A percentile compares a stretch with the other conserved stretches of the same genome.
Evolutionary conservation across 1,140 invertebrate species (phyloP).

Genomic region (Dinoponera quadriceps): DNA sequence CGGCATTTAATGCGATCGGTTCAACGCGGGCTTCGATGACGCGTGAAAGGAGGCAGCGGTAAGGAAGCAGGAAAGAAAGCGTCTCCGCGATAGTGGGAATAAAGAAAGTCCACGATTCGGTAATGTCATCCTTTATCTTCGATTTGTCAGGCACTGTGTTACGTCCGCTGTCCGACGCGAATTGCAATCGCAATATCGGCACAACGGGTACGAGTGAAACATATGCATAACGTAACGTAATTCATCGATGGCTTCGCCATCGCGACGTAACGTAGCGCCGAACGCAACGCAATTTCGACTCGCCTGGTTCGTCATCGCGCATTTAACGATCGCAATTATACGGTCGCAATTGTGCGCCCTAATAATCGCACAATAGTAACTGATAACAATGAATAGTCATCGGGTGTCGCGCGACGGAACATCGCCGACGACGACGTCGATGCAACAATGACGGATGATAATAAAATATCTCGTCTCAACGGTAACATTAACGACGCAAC

Average conservation of each 20-base stretch:
- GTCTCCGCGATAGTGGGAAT: slow-evolving; percentile 11
- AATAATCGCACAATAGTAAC: slow-evolving; percentile 58
- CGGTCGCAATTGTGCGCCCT: slow-evolving; percentile 39
- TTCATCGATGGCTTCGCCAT: slow-evolving; percentile 41
- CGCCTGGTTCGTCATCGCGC: slow-evolving; percentile 17
- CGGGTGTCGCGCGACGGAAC: slow-evolving; percentile 16
- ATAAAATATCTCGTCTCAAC: slow-evolving; percentile 50
- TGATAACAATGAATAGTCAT: slow-evolving; percentile 58
- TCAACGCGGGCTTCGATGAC: background rate
- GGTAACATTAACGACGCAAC: slow-evolving; percentile 51
- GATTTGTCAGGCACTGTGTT: slow-evolving; percentile 50
- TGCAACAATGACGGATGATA: slow-evolving; percentile 50
- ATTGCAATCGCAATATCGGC: slow-evolving; percentile 26
- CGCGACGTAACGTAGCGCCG: slow-evolving; percentile 3
- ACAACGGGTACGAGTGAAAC: slow-evolving; percentile 43
- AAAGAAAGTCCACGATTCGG: slow-evolving; percentile 36
- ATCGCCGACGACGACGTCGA: slow-evolving; percentile 5
- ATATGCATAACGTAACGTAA: slow-evolving; percentile 40
- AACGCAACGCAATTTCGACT: slow-evolving; percentile 42
- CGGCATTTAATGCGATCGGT: no score
- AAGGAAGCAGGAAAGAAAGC: background rate
- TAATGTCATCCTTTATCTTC: slow-evolving; percentile 52
- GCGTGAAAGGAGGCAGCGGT: background rate
- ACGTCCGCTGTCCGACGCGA: background rate
- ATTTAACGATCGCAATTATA: slow-evolving; percentile 52